phyloP scores from a whole-genome alignment of 2,113 vertebrate species.

The Craseonycteris thonglongyai region DNA sequence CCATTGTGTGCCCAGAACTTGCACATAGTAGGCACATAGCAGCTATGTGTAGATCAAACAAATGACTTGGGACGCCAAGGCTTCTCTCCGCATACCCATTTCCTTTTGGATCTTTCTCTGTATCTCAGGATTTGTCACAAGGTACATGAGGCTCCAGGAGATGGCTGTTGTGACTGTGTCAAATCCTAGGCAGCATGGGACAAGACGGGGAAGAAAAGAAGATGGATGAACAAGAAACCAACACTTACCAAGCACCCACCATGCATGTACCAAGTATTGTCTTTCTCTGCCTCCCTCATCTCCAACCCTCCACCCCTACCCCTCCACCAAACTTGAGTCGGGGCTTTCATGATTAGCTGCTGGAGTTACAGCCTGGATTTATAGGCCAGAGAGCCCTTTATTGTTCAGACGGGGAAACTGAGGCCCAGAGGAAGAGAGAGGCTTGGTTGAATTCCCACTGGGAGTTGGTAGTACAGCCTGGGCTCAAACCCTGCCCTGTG shows the following conservation, averaged over 20 bases:
- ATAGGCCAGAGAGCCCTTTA: background rate
- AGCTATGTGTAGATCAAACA: background rate
- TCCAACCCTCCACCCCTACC: background rate
- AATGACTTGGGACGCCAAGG: background rate
- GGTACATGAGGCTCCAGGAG: constrained; percentile 89
- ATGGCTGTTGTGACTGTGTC: constrained; percentile 85
- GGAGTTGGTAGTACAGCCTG: background rate
- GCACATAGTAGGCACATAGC: background rate
- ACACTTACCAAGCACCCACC: background rate
- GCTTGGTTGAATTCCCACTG: background rate
- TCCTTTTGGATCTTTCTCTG: constrained; percentile 85
- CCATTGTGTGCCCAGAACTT: background rate
- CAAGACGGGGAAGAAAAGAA: background rate
- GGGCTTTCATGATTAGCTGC: background rate
- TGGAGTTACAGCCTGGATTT: background rate
- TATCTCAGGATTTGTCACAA: constrained; percentile 83
- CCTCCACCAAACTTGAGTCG: background rate
- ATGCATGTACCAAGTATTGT: too few relatives aligned
- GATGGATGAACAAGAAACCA: background rate
- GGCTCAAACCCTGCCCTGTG: background rate
- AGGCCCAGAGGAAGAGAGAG: background rate
- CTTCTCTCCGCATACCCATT: constrained; percentile 78
- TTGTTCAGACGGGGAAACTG: background rate
- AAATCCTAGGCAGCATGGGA: constrained; percentile 80
- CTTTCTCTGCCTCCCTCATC: background rate